phyloP scores from a whole-genome alignment of 37 sponge, comb jelly and placozoan species.

The Halisarca cf. caerulea region DNA sequence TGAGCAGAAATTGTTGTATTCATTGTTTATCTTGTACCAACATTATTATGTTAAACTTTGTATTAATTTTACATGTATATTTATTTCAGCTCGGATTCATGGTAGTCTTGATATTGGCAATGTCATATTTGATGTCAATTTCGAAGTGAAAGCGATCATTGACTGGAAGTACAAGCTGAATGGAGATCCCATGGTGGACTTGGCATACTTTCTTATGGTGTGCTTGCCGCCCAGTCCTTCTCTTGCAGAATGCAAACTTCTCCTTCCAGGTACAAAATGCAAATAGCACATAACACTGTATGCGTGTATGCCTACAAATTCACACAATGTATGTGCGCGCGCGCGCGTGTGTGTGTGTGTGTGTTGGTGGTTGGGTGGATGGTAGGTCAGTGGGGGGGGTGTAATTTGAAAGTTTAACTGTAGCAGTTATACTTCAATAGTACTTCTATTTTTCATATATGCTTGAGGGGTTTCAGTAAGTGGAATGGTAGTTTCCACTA shows the following conservation, averaged over 20 bases:
- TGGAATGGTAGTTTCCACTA: too few relatives aligned
- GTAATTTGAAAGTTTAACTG: neutral
- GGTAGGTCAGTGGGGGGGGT: neutral
- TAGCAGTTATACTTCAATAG: too few relatives aligned
- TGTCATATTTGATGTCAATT: neutral
- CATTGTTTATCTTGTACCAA: too few relatives aligned
- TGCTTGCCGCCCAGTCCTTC: neutral
- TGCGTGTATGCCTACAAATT: neutral
- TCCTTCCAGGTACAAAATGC: too few relatives aligned
- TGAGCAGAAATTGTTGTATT: too few relatives aligned
- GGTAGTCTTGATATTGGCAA: neutral
- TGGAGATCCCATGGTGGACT: constrained; percentile 1
- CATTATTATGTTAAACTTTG: too few relatives aligned
- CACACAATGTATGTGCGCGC: neutral
- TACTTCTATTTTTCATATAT: too few relatives aligned
- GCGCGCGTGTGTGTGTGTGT: neutral
- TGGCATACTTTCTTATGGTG: constrained; percentile 1
- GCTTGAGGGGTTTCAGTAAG: too few relatives aligned
- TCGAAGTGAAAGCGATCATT: neutral
- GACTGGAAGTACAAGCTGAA: constrained; percentile 7
- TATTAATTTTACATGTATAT: too few relatives aligned
- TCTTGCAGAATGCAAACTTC: too few relatives aligned
- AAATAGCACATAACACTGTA: neutral
- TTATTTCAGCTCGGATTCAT: too few relatives aligned
- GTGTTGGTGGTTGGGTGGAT: neutral